phyloP scores from a whole-genome alignment of 2,888 invertebrate species.

The Netelia virgata region DNA sequence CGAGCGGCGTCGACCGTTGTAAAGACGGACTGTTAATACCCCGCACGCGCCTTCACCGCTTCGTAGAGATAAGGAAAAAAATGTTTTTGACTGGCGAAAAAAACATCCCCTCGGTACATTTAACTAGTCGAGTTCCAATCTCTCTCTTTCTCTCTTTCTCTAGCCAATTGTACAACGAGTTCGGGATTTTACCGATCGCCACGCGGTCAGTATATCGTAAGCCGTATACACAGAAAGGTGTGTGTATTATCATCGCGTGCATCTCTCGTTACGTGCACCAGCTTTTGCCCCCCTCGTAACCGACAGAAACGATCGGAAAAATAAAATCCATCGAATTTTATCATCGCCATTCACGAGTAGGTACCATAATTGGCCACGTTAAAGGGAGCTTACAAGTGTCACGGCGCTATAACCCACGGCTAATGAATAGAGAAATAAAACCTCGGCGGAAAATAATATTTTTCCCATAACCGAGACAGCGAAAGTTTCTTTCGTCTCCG shows the following conservation, averaged over 20 bases:
- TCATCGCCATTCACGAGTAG: not conserved
- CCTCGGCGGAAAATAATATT: too few relatives aligned
- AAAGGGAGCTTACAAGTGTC: not conserved
- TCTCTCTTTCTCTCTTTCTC: not conserved
- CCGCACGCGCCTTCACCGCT: too few relatives aligned
- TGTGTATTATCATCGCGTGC: slow-evolving; percentile 48
- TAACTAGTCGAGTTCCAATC: slow-evolving; percentile 4
- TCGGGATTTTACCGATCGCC: slow-evolving; percentile 22
- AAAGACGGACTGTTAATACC: too few relatives aligned
- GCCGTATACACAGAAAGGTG: not conserved
- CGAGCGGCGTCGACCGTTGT: too few relatives aligned
- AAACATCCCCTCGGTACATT: slow-evolving; percentile 11
- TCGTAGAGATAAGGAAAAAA: too few relatives aligned
- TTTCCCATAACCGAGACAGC: too few relatives aligned
- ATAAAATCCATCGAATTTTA: slow-evolving; percentile 57
- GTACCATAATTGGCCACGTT: slow-evolving; percentile 29
- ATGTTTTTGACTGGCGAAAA: not conserved
- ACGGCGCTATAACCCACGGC: not conserved
- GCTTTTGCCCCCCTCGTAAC: not conserved
- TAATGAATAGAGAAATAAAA: not conserved
- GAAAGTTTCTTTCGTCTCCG: too few relatives aligned
- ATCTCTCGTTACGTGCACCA: slow-evolving; percentile 46
- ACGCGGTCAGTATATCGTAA: slow-evolving; percentile 14
- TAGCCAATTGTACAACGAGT: slow-evolving; percentile 1
- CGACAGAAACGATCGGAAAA: slow-evolving; percentile 13